Conservation (phyloP, 2,888 invertebrate genomes). For the Brachylomia viminalis region DNA sequence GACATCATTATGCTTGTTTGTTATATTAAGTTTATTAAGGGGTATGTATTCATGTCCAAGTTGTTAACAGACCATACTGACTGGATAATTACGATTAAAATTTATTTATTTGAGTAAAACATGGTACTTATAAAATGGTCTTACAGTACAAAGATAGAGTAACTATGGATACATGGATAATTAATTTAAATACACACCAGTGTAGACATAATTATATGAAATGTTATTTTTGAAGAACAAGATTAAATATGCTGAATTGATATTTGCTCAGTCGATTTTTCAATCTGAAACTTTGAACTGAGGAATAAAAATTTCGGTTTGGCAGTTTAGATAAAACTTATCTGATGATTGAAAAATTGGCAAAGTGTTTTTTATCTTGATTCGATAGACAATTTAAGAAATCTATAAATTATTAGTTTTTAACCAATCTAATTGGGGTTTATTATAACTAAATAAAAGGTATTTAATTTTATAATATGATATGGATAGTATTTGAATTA, state of each 20-base stretch:
- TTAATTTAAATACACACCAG: slow-evolving; percentile 3
- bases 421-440: not conserved
- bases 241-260: not conserved
- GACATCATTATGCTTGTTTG: not conserved
- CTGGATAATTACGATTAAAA: not conserved
- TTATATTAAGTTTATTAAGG: not conserved
- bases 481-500: not conserved
- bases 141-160: no score
- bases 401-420: not conserved
- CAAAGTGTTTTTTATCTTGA: not conserved
- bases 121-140: no score
- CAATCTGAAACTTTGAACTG: not conserved
- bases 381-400: not conserved
- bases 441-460: not conserved
- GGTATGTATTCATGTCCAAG: not conserved
- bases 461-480: not conserved
- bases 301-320: not conserved
- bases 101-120: no score
- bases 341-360: not conserved
- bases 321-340: no score
- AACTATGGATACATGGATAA: not conserved
- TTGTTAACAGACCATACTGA: not conserved
- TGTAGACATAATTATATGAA: not conserved
- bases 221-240: not conserved
- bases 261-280: not conserved